A percentile compares a stretch with the other conserved stretches of the same genome.
Evolutionary conservation across 2,113 vertebrate species (phyloP).

Genomic region (Mobula birostris): DNA sequence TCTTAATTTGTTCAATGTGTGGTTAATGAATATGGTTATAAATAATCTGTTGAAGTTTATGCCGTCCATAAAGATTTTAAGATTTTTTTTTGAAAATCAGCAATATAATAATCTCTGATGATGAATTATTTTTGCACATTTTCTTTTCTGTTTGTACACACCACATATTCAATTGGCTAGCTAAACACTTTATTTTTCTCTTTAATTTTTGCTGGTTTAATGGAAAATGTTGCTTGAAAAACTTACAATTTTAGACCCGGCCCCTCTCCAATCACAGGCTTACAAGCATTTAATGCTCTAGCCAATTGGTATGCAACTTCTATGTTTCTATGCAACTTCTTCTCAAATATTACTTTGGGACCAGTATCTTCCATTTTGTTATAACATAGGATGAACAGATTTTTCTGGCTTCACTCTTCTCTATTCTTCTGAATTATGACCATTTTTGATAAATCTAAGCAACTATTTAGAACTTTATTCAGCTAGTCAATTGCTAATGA

Average conservation of each 20-base stretch:
- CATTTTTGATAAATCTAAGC: not conserved
- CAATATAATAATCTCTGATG: not conserved
- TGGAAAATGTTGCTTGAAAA: not conserved
- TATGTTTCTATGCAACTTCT: too few relatives aligned
- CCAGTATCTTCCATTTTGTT: not conserved
- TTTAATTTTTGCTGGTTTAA: not conserved
- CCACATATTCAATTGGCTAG: not conserved
- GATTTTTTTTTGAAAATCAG: not conserved
- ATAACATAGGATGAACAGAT: not conserved
- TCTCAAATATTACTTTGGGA: not conserved
- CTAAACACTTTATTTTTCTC: not conserved
- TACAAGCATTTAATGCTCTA: not conserved
- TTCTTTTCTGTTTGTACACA: not conserved
- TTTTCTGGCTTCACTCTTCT: not conserved
- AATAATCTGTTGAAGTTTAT: constrained; percentile 25
- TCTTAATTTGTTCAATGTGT: constrained; percentile 36
- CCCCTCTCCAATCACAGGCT: not conserved
- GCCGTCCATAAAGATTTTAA: not conserved
- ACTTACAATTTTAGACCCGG: not conserved
- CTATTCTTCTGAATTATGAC: not conserved
- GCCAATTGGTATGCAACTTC: not conserved
- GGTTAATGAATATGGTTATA: constrained; percentile 24
- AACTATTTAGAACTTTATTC: not conserved
- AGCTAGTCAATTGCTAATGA: not conserved
- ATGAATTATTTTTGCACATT: not conserved